These are phyloP conservation scores for Gavia stellata DNA, from an alignment of 2,113 vertebrate genomes.

Conservation along the genomic window DNA sequence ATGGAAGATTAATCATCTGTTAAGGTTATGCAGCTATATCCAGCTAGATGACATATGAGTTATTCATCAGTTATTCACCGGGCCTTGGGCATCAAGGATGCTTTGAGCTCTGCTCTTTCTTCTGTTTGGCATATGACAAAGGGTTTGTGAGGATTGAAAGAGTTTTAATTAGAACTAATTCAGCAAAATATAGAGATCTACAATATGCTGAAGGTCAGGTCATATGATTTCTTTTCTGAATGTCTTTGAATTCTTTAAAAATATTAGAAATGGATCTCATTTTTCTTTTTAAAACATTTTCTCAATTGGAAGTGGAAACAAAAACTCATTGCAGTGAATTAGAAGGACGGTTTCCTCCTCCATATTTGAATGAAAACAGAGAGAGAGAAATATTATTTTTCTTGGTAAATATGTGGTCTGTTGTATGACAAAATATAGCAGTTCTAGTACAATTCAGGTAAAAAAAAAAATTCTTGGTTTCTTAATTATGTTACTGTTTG, in stretches of 20 bases:
- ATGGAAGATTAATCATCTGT: background rate
- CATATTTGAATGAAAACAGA: background rate
- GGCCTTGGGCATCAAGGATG: accelerated
- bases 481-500: background rate
- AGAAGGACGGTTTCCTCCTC: background rate
- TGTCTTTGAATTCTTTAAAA: background rate
- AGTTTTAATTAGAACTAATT: background rate
- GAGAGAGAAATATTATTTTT: background rate
- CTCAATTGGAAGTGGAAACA: background rate
- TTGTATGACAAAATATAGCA: background rate
- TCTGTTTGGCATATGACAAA: background rate
- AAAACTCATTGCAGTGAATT: background rate
- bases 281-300: background rate
- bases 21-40: background rate
- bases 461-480: background rate
- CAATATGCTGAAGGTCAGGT: background rate
- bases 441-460: background rate
- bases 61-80: background rate
- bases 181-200: background rate
- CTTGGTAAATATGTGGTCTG: background rate
- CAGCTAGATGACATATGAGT: background rate
- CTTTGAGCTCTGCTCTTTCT: background rate
- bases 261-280: background rate
- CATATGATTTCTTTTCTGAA: background rate
- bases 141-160: background rate